phyloP scores from a whole-genome alignment of 2,888 invertebrate species.

The Xylota sylvarum region DNA sequence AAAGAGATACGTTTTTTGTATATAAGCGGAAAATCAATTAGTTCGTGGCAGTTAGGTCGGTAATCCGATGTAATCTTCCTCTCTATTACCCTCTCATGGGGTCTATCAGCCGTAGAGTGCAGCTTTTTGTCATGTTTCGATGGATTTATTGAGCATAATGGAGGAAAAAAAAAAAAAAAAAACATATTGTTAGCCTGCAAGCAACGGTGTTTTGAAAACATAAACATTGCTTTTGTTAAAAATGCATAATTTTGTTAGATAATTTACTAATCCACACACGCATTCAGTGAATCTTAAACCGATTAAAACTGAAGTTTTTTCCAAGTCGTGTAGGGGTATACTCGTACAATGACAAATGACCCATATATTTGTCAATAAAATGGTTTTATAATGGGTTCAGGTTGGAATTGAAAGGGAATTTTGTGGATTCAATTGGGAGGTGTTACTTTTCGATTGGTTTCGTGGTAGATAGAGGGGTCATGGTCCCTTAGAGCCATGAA shows the following conservation, averaged over 20 bases:
- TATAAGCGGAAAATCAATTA: constrained; percentile 61
- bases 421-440: not conserved
- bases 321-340: constrained; percentile 1
- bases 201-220: constrained; percentile 33
- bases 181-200: not conserved
- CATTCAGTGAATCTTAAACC: constrained; percentile 20
- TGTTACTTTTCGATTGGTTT: not conserved
- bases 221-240: constrained; percentile 49
- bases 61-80: constrained; percentile 59
- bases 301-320: not conserved
- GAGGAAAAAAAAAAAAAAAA: no score
- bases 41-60: constrained; percentile 41
- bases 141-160: constrained; percentile 32
- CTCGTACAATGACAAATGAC: not conserved
- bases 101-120: constrained; percentile 15
- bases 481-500: no score
- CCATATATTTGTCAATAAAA: constrained; percentile 13
- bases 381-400: not conserved
- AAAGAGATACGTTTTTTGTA: constrained; percentile 39
- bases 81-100: not conserved
- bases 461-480: no score
- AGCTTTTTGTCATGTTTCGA: not conserved
- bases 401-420: not conserved
- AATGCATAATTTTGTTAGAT: constrained; percentile 40
- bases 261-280: constrained; percentile 17